Evolutionary conservation across 2,113 vertebrate species (phyloP).

Genomic region (Amazona guildingii): DNA sequence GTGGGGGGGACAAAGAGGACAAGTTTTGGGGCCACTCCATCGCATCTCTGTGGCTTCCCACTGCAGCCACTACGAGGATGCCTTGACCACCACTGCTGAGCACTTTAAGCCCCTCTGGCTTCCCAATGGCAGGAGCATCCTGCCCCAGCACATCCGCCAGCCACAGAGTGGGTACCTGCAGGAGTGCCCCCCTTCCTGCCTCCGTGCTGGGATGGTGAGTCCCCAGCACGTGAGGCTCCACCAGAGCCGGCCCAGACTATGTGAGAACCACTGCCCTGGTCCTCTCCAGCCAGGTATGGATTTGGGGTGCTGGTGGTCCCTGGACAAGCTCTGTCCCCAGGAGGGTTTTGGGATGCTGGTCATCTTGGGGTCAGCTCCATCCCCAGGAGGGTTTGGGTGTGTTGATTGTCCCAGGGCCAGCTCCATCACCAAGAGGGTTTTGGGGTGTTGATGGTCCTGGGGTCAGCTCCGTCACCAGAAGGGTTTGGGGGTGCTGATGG

Average conservation of each 20-base stretch:
- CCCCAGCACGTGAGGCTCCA: rapidly evolving
- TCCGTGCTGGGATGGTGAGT: background rate
- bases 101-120: conserved; percentile 45
- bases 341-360: background rate
- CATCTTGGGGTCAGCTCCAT: rapidly evolving
- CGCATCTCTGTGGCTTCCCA: rapidly evolving
- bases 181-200: background rate
- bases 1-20: rapidly evolving
- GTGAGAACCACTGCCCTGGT: rapidly evolving
- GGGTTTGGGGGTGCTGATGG: background rate
- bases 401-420: too few species aligned
- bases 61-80: background rate
- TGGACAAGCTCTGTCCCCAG: background rate
- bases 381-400: background rate
- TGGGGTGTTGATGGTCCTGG: rapidly evolving
- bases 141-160: background rate
- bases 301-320: background rate
- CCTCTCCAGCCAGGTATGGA: background rate
- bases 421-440: background rate
- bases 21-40: rapidly evolving
- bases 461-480: background rate
- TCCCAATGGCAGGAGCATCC: background rate
- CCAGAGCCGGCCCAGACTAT: background rate
- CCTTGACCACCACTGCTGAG: background rate
- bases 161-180: background rate